Evolutionary conservation across 2,888 invertebrate species (phyloP), one percentile per base, ranked within the genome.

Genomic region (Microctonus brassicae): DNA sequence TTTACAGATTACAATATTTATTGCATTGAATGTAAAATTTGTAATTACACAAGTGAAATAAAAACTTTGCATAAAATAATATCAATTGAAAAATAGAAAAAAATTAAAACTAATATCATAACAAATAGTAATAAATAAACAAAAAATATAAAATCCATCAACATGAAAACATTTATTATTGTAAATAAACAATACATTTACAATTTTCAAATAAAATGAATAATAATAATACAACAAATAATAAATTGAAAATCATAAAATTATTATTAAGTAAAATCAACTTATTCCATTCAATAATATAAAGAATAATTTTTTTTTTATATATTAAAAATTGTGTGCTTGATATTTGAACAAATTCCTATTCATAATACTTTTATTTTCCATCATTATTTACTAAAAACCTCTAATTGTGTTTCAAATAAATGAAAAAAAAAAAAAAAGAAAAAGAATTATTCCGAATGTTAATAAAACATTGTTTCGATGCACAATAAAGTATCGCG

Each of bases 141-240:
- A 3, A 58, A 17, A 58, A 33, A 58, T 10, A n/a, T 5, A 79
- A 77, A 42, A 78, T 76, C 73, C 72, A 78, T 76, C 78, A 81
- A 78, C 78, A 80, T 79, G 71, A 77, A 80, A 83, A 78, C 69
- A 82, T 84, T 83, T 83, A 83, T 84, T 83, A 7, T 20, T 65
- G 61, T 64, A n/a, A n/a, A n/a, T 72, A 79, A 84, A 81, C 73
- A 78, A 81, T 83, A 79, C 82, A 80, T 80, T 42, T 80, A 82
- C 81, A 81, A 61, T 78, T 78, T 74, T 34, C 3, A 13, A 2
- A 13, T 0, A 33, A 13, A 34, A 58, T 17, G 24, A 13, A 24
- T 26, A 10, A 34, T 20, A 58, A 34, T 3, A 58, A 58, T 7
- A 33, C 17, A 58, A 58, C 6, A 57, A 13, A n/a, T n/a, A n/a